These are phyloP conservation scores for Albula goreensis DNA, from an alignment of 2,113 vertebrate genomes.

Conservation along the genomic window DNA sequence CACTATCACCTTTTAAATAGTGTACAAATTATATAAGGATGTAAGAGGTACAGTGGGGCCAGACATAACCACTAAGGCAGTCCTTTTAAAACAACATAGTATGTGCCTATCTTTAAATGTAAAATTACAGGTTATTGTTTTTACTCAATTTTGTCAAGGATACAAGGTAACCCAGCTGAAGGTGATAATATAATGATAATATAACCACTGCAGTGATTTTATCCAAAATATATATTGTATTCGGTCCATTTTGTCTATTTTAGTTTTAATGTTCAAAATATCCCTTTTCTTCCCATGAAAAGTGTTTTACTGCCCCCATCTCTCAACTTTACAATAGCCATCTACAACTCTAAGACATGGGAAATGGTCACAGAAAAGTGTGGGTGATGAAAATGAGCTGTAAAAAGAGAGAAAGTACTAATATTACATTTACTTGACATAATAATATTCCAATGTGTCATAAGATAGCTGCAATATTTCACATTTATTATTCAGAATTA, in stretches of 20 bases:
- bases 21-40: too few relatives aligned
- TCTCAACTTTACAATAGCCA: background rate
- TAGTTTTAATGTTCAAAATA: too few relatives aligned
- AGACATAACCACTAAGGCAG: background rate
- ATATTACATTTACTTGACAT: background rate
- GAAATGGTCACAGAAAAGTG: background rate
- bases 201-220: background rate
- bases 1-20: too few relatives aligned
- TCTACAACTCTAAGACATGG: background rate
- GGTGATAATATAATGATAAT: background rate
- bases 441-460: background rate
- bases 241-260: background rate
- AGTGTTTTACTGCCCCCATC: background rate
- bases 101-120: background rate
- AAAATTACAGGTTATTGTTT: background rate
- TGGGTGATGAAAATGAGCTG: background rate
- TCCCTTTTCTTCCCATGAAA: background rate
- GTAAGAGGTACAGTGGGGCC: background rate
- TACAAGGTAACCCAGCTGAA: background rate
- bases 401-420: background rate
- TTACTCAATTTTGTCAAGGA: too few relatives aligned
- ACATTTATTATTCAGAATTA: background rate
- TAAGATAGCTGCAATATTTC: background rate
- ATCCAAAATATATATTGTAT: background rate
- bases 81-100: background rate